Evolutionary conservation across 2,113 vertebrate genomes (phyloP), one percentile per base, ranked within the genome.

Genomic region (Periophthalmodon schlosseri): DNA sequence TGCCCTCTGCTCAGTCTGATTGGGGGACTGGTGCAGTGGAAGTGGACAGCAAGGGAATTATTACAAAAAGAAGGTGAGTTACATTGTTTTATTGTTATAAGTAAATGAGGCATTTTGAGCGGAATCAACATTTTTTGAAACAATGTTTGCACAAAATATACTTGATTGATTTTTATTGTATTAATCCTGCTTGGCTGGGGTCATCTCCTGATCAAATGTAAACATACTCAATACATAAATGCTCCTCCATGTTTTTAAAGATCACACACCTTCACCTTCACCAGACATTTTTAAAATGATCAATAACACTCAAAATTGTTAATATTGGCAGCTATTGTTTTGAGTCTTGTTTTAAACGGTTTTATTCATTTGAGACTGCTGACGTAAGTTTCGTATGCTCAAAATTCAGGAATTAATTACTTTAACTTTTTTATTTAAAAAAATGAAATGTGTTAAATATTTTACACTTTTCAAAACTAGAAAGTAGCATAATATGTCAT

Each of bases 1-100:
- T 95, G 92, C 92, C 95, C 94, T 4, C 68, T 78, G 20, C 76
- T 96, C 56, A 90, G 94, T 84, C 54, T 93, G 46, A 80, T 92
- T 18, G 95, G 94, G 34, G 69, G 91, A 54, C 70, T 95, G 79
- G 91, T 96, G 70, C 96, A 97, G 64, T 95, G 94, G 94, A 95
- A 91, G 70, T 81, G 96, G 58, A 95, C 94, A 12, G 93, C 94
- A 24, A 87, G 90, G 47, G 94, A 94, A 73, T 81, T 87, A 28
- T 90, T 89, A 49, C 95, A 95, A 69, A 80, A 72, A 23, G 87
- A 92, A 36, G 93, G 96, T 97, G 84, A 88, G 86, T 85, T 76
- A 36, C 65, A 50, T 5, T 14, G 15, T 2, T 13, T 23, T 23
- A 57, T 2, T 3, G 2, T 57, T 21, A 18, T n/a, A 52, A 52